Conservation (phyloP, 2,797 vertebrate species). For the Phyllotis vaccarum region DNA sequence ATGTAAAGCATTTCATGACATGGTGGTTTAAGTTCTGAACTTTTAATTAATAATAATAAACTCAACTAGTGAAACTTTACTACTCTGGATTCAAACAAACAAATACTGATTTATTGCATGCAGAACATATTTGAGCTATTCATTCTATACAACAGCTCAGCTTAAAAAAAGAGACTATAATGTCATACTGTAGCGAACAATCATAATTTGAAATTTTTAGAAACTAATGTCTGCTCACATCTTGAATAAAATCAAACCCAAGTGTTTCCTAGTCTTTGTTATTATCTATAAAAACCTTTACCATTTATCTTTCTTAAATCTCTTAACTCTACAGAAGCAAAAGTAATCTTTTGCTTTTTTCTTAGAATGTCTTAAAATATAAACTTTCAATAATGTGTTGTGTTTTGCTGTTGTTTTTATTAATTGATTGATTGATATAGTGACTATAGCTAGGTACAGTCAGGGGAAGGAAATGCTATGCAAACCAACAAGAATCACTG, state of each 20-base stretch:
- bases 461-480: conserved; percentile 36
- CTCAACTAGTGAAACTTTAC: conserved; percentile 38
- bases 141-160: background rate
- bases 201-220: background rate
- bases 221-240: background rate
- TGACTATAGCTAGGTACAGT: conserved; percentile 38
- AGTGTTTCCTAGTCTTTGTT: background rate
- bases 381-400: conserved; percentile 21
- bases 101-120: background rate
- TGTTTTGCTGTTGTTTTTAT: background rate
- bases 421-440: background rate
- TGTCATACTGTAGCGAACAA: background rate
- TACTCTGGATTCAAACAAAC: background rate
- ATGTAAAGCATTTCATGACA: conserved; percentile 33
- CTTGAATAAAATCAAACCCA: conserved; percentile 16
- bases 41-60: conserved; percentile 21
- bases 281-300: background rate
- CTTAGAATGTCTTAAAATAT: conserved; percentile 14
- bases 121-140: background rate
- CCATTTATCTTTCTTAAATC: conserved; percentile 5
- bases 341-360: background rate
- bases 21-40: conserved; percentile 31
- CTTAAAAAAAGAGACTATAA: background rate
- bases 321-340: background rate
- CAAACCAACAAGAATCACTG: conserved; percentile 79